Conservation (phyloP, 2,888 invertebrate genomes). For the Sesamia inferens region DNA sequence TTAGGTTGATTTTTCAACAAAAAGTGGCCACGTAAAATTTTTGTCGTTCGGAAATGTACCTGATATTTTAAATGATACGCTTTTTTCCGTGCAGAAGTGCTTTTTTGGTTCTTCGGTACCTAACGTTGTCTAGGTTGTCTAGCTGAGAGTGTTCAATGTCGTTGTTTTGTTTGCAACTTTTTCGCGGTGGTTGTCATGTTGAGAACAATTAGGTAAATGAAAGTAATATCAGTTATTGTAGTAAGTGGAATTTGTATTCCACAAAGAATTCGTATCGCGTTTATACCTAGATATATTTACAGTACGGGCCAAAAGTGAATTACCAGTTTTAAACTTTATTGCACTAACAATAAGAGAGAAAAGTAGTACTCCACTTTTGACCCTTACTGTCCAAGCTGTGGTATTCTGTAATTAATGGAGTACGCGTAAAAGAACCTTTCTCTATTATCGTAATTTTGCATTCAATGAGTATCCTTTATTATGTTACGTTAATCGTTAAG, state of each 20-base stretch:
- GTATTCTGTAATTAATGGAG: no score
- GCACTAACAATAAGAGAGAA: no score
- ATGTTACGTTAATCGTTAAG: no score
- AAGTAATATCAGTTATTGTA: background rate
- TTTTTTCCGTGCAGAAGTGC: slow-evolving; percentile 13
- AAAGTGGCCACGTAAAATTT: slow-evolving; percentile 43
- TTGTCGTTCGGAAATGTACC: slow-evolving; percentile 50
- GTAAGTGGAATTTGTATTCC: background rate
- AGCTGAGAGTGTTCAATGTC: slow-evolving; percentile 19
- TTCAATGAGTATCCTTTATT: no score
- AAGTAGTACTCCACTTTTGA: no score
- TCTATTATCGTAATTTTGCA: no score
- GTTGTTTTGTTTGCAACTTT: slow-evolving; percentile 6
- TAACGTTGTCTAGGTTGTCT: slow-evolving; percentile 11
- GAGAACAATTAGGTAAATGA: background rate
- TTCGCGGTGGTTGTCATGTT: background rate
- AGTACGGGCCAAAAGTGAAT: no score
- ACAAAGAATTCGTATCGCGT: no score
- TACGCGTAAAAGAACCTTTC: no score
- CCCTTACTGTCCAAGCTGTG: no score
- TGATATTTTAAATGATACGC: slow-evolving; percentile 48
- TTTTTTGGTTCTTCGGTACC: slow-evolving; percentile 14
- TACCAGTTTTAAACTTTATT: no score
- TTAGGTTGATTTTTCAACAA: slow-evolving; percentile 51
- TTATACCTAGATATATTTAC: no score